These are phyloP conservation scores for Lysandra bellargus DNA, from an alignment of 2,888 invertebrate species.

Conservation along the genomic window DNA sequence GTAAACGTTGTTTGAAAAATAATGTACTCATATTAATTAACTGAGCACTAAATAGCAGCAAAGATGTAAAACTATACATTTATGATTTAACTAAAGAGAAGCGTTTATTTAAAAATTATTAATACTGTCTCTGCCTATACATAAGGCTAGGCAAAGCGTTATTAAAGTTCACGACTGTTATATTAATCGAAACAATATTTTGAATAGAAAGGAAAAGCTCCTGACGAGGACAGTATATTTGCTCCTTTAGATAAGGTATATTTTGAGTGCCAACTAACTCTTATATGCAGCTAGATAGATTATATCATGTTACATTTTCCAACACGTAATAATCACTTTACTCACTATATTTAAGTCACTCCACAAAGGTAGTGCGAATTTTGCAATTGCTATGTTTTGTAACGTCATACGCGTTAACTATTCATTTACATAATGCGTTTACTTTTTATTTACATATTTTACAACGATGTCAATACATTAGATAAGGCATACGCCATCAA, in stretches of 20 bases:
- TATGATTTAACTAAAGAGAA: background rate
- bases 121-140: background rate
- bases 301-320: background rate
- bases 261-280: conserved; percentile 38
- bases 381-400: background rate
- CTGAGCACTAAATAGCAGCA: background rate
- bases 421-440: background rate
- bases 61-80: background rate
- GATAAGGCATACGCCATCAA: too few relatives aligned
- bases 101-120: background rate
- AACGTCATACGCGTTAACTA: background rate
- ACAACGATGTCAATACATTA: too few relatives aligned
- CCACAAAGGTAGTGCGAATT: background rate
- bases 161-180: background rate
- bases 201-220: conserved; percentile 87
- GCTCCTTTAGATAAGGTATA: conserved; percentile 91
- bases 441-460: background rate
- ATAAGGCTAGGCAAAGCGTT: background rate
- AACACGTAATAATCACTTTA: background rate
- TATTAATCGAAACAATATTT: conserved; percentile 42
- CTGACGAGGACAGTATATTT: conserved; percentile 87
- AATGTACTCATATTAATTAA: background rate
- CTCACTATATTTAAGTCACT: background rate
- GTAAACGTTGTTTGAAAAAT: background rate
- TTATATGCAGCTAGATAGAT: conserved; percentile 24